phyloP scores from a whole-genome alignment of 2,888 invertebrate species.

The Osedax frankpressi region DNA sequence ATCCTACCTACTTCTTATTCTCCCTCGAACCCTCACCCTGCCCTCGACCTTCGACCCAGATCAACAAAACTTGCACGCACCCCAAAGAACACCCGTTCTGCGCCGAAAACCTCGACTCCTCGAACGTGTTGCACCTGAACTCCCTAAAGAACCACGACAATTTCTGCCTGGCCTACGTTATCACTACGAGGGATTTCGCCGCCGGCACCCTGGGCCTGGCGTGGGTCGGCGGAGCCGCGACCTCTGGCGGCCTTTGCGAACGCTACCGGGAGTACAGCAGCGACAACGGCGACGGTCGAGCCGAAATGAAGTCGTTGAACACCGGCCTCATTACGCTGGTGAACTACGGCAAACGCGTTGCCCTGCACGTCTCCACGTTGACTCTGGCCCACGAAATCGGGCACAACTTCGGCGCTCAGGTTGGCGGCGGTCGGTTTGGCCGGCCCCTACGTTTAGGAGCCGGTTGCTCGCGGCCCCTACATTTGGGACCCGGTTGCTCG shows the following conservation, averaged over 20 bases:
- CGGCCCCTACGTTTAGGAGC: too few relatives aligned
- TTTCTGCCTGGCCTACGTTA: conserved; percentile 98
- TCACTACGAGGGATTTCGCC: conserved; percentile 93
- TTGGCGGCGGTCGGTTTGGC: too few relatives aligned
- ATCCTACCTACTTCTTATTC: background rate
- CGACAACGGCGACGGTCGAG: conserved; percentile 65
- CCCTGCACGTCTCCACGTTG: conserved; percentile 68
- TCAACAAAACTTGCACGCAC: conserved; percentile 5
- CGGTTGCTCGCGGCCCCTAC: too few relatives aligned
- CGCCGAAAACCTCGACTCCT: conserved; percentile 91
- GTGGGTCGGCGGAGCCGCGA: conserved; percentile 67
- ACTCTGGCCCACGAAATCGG: conserved; percentile 98
- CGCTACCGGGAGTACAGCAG: conserved; percentile 62
- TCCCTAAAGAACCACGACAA: conserved; percentile 91
- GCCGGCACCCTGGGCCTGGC: conserved; percentile 94
- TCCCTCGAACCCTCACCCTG: background rate
- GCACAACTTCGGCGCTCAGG: conserved; percentile 74
- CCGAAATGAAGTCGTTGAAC: conserved; percentile 63
- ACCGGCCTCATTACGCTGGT: conserved; percentile 98
- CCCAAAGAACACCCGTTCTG: conserved; percentile 55
- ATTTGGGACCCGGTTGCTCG: too few relatives aligned
- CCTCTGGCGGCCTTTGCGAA: conserved; percentile 83
- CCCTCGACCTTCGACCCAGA: background rate
- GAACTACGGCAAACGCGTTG: conserved; percentile 65
- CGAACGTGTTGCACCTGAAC: conserved; percentile 93